Evolutionary conservation across 1,140 invertebrate species (phyloP), one percentile per base, ranked within the genome.

Genomic region (Trypoxylus dichotomus): DNA sequence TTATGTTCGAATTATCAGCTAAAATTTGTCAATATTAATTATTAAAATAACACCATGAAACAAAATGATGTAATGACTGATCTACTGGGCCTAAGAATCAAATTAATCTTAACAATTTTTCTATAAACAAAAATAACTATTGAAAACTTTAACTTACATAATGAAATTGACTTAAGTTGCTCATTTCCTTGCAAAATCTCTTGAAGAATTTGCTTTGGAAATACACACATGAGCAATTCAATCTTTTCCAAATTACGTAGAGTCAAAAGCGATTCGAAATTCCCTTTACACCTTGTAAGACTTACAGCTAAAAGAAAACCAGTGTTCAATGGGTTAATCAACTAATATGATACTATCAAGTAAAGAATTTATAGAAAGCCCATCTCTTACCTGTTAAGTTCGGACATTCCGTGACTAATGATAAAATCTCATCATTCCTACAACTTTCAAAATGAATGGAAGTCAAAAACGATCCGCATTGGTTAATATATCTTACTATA

Each of bases 1-100:
- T 79, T 32, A 82, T 74, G 75, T 82, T 81, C 1, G 77, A 71
- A 74, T 81, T 82, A 74, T 80, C 79, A 2, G 77, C 81, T 82
- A 74, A 76, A 80, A 37, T 37, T 37, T 37, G 10, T 2, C 5
- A 5, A 37, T 37, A 8, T 37, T 37, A 37, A 37, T 2, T 2
- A 5, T 37, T 7, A 37, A 37, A 37, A 8, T n/a, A n/a, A n/a
- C n/a, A n/a, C n/a, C n/a, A n/a, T n/a, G n/a, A n/a, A 77, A 60
- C 25, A 27, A 19, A 76, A 41, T 73, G 8, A 7, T 21, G 41
- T 43, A 60, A 29, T 73, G 19, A 73, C 5, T 27, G n/a, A n/a
- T n/a, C n/a, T n/a, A n/a, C n/a, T n/a, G n/a, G n/a, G n/a, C n/a
- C n/a, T n/a, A n/a, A n/a, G n/a, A n/a, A n/a, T n/a, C n/a, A n/a